Evolutionary conservation across 2,888 invertebrate genomes (phyloP).

Genomic region (Acleris sparsana): DNA sequence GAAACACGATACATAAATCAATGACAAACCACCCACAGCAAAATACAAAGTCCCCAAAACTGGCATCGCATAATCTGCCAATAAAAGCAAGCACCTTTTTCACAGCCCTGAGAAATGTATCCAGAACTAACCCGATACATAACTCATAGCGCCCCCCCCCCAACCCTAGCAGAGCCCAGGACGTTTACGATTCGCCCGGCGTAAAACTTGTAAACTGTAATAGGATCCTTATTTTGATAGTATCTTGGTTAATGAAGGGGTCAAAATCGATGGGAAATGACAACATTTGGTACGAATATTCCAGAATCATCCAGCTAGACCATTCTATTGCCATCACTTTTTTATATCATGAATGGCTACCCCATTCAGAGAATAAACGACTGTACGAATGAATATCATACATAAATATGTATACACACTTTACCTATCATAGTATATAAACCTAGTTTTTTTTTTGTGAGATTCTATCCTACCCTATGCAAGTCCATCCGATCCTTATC

Average conservation of each 20-base stretch:
- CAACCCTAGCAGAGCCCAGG: conserved; percentile 2
- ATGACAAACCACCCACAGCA: neutral
- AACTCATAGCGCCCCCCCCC: conserved; percentile 48
- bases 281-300: neutral
- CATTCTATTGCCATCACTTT: too few relatives aligned
- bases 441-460: too few relatives aligned
- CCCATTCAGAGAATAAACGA: too few relatives aligned
- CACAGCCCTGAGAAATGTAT: conserved; percentile 65
- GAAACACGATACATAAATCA: neutral
- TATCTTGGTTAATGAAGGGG: conserved; percentile 30
- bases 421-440: too few relatives aligned
- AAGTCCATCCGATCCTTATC: too few relatives aligned
- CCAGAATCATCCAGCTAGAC: neutral
- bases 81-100: conserved; percentile 45
- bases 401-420: too few relatives aligned
- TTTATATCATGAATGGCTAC: too few relatives aligned
- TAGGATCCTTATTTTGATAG: conserved; percentile 31
- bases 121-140: conserved; percentile 52
- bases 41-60: conserved; percentile 12
- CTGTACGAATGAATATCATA: too few relatives aligned
- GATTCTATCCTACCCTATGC: too few relatives aligned
- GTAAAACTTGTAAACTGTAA: conserved; percentile 35
- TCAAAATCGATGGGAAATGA: conserved; percentile 5
- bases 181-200: conserved; percentile 30
- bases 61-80: conserved; percentile 25